These are phyloP conservation scores for Megaptera novaeangliae DNA, from an alignment of 2,113 vertebrate genomes.

Conservation along the genomic window DNA sequence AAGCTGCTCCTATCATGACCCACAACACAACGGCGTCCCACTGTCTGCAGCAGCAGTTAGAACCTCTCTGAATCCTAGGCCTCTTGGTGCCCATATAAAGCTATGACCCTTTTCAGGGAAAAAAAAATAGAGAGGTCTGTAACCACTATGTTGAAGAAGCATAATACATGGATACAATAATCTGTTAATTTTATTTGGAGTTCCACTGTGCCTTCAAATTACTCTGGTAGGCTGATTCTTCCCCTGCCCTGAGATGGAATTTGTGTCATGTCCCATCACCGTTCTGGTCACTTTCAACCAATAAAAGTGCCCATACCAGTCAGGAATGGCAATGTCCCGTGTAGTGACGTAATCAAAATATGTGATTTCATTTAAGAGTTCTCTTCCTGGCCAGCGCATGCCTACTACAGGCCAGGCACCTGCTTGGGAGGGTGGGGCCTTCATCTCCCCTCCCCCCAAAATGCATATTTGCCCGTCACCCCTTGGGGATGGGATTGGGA, in stretches of 20 bases:
- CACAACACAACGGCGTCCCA: neutral
- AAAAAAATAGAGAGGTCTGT: rapidly evolving
- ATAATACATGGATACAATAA: rapidly evolving
- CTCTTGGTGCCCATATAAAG: rapidly evolving
- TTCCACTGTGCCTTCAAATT: neutral
- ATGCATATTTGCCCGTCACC: too few relatives aligned
- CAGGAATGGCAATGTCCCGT: too few relatives aligned
- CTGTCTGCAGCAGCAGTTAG: neutral
- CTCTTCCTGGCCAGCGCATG: neutral
- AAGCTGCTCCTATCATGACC: too few relatives aligned
- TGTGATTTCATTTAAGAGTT: neutral
- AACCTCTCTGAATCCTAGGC: neutral
- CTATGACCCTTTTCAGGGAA: rapidly evolving
- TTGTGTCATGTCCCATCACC: neutral
- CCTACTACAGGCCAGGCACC: rapidly evolving
- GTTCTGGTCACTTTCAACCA: neutral
- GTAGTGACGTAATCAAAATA: neutral
- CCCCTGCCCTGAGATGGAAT: too few relatives aligned
- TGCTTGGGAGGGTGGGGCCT: neutral
- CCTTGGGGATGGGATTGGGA: neutral
- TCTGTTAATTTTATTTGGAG: rapidly evolving
- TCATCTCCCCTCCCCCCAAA: rapidly evolving
- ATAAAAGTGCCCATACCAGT: too few relatives aligned
- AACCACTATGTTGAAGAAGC: rapidly evolving
- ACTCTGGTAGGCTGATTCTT: neutral